These are phyloP conservation scores for Podargus strigoides DNA, from an alignment of 2,797 vertebrate genomes.

Conservation along the genomic window DNA sequence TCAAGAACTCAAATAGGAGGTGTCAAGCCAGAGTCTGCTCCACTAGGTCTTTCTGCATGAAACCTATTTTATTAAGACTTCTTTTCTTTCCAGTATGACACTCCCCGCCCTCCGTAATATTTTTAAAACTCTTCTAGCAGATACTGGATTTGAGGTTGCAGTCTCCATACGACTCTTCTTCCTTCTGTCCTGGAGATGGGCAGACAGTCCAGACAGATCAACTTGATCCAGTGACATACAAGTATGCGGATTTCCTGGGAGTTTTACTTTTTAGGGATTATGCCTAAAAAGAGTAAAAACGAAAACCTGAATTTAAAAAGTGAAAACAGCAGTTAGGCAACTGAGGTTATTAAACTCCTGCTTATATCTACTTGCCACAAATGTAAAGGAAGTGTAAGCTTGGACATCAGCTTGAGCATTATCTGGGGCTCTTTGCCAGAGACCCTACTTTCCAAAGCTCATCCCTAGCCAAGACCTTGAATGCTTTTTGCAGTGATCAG, in stretches of 20 bases:
- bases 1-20: not conserved
- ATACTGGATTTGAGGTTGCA: not conserved
- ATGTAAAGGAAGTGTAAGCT: not conserved
- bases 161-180: not conserved
- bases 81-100: not conserved
- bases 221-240: not conserved
- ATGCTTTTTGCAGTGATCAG: not conserved
- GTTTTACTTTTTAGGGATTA: not conserved
- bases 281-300: not conserved
- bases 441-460: not conserved
- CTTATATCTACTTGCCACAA: not conserved
- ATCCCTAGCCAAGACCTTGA: not conserved
- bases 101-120: accelerated
- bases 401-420: not conserved
- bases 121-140: not conserved
- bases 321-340: not conserved
- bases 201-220: not conserved
- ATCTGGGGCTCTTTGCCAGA: not conserved
- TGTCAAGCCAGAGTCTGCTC: not conserved
- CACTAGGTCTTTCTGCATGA: accelerated
- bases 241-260: not conserved
- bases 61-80: accelerated
- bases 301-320: not conserved
- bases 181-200: not conserved
- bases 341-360: not conserved